Conservation (phyloP, 1,140 invertebrate genomes). For the Drosophila lowei region DNA sequence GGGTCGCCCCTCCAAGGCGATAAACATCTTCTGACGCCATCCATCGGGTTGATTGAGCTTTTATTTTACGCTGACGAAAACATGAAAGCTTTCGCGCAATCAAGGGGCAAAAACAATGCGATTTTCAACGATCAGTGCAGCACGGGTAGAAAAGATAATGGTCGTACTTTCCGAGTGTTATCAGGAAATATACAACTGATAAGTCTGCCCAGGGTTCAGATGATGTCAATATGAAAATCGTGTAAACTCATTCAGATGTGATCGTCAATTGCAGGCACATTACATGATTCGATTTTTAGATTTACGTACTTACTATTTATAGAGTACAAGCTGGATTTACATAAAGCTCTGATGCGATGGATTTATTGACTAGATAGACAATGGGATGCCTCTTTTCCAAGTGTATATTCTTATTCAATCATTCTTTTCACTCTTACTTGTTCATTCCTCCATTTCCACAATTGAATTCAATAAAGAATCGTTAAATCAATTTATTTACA, state of each 20-base stretch:
- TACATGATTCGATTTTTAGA: conserved; percentile 8
- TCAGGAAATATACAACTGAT: conserved; percentile 17
- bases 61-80: conserved; percentile 32
- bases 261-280: neutral
- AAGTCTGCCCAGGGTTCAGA: neutral
- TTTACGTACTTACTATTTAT: neutral
- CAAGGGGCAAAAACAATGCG: conserved; percentile 9
- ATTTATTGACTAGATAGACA: too few species aligned
- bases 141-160: neutral
- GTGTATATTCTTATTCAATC: too few species aligned
- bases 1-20: conserved; percentile 46
- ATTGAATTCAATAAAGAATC: too few species aligned
- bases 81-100: conserved; percentile 30
- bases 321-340: too few species aligned
- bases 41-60: conserved; percentile 41
- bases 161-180: neutral
- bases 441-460: too few species aligned
- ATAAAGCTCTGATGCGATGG: too few species aligned
- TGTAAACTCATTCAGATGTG: conserved; percentile 1
- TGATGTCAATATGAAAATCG: conserved; percentile 13
- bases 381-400: too few species aligned
- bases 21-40: conserved; percentile 56
- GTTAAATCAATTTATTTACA: too few species aligned
- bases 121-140: neutral
- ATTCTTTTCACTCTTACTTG: too few species aligned